A percentile compares a stretch with the other conserved stretches of the same genome.
Evolutionary conservation across 2,113 vertebrate genomes (phyloP).

Genomic region (Callionymus lyra): DNA sequence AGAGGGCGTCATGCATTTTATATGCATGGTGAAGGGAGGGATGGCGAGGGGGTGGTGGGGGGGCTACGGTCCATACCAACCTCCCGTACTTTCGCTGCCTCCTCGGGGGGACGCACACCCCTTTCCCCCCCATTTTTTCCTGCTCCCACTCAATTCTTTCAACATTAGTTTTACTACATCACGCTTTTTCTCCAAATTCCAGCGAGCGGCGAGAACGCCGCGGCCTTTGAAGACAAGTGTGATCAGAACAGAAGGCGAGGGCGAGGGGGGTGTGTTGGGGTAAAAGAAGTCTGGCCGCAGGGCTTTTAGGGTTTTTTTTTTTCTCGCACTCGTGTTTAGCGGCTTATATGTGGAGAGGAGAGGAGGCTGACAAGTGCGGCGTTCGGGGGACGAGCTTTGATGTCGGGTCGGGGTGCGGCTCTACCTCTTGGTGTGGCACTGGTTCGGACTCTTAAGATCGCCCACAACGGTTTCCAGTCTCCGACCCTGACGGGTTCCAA

Average conservation of each 20-base stretch:
- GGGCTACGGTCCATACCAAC: constrained; percentile 50
- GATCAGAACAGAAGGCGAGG: constrained; percentile 51
- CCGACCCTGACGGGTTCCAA: too few relatives aligned
- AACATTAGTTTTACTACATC: constrained; percentile 65
- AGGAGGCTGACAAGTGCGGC: constrained; percentile 51
- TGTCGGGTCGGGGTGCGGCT: constrained; percentile 45
- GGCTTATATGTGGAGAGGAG: constrained; percentile 32
- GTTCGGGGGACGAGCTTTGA: constrained; percentile 69
- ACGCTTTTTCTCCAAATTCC: constrained; percentile 62
- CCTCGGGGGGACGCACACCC: constrained; percentile 29
- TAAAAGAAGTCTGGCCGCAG: constrained; percentile 45
- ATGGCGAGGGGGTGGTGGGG: constrained; percentile 20
- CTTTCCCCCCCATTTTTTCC: constrained; percentile 38
- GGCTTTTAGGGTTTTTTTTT: constrained; percentile 41
- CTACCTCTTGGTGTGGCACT: neutral
- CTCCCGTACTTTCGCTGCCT: constrained; percentile 31
- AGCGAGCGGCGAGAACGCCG: constrained; percentile 28
- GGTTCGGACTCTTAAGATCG: too few relatives aligned
- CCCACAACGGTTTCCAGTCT: too few relatives aligned
- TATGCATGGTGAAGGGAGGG: constrained; percentile 48
- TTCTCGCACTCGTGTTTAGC: constrained; percentile 45
- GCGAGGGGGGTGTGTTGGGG: constrained; percentile 14
- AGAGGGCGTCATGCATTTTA: constrained; percentile 64
- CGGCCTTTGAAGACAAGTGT: constrained; percentile 60
- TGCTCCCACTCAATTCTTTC: constrained; percentile 45